Conservation (phyloP, 2,113 vertebrate genomes). For the Rattus rattus region DNA sequence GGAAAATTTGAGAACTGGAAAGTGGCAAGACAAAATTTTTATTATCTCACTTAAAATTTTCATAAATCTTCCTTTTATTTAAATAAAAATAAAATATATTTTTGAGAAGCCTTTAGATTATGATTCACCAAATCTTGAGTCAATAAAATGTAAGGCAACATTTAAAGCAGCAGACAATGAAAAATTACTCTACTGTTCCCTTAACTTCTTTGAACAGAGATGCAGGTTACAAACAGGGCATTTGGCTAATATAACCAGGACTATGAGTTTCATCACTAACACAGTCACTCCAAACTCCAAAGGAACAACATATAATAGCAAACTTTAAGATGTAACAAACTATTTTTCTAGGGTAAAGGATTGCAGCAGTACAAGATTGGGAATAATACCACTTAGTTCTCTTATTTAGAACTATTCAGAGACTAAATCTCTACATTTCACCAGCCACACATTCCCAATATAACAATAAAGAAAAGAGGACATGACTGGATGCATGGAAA, state of each 20-base stretch:
- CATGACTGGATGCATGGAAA: not conserved
- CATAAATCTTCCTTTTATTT: not conserved
- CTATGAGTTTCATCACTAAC: not conserved
- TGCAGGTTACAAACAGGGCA: not conserved
- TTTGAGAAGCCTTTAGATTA: not conserved
- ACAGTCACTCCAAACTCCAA: not conserved
- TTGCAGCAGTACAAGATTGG: not conserved
- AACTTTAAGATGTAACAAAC: not conserved
- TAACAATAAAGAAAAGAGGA: not conserved
- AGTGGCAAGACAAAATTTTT: not conserved
- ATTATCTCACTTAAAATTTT: not conserved
- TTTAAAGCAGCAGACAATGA: not conserved
- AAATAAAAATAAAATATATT: not conserved
- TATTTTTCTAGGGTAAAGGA: not conserved
- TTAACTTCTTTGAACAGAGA: not conserved
- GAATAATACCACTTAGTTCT: not conserved
- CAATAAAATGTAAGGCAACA: not conserved
- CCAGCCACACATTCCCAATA: fast-evolving
- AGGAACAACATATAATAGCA: not conserved
- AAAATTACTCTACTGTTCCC: not conserved
- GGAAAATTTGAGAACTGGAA: not conserved
- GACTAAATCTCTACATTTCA: not conserved
- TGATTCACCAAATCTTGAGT: not conserved
- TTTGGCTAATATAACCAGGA: not conserved
- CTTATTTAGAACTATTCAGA: not conserved